Conservation (phyloP, 2,113 vertebrate genomes). For the Dromiciops gliroides region DNA sequence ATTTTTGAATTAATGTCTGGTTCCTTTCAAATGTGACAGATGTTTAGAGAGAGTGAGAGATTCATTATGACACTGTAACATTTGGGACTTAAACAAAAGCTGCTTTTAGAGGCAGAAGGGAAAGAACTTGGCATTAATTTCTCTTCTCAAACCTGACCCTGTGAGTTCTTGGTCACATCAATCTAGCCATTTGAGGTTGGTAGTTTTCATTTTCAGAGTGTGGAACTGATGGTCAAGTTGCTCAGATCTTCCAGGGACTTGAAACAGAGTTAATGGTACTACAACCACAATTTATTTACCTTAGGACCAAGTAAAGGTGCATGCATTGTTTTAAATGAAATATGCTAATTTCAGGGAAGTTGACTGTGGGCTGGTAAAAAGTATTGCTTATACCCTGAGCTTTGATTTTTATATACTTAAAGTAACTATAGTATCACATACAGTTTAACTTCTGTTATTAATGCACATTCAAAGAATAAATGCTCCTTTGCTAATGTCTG, state of each 20-base stretch:
- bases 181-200: conserved; percentile 28
- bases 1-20: conserved; percentile 35
- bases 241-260: neutral
- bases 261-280: conserved; percentile 49
- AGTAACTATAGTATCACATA: neutral
- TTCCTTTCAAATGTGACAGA: conserved; percentile 8
- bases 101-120: conserved; percentile 13
- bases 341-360: conserved; percentile 6
- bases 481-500: conserved; percentile 64
- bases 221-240: conserved; percentile 26
- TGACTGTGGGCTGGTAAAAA: neutral
- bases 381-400: neutral
- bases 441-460: conserved; percentile 12
- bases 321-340: conserved; percentile 18
- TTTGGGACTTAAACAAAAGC: conserved; percentile 29
- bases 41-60: conserved; percentile 19
- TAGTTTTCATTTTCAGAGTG: conserved; percentile 36
- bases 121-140: neutral
- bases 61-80: neutral
- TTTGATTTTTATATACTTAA: conserved; percentile 7
- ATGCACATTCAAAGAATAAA: neutral
- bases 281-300: conserved; percentile 25
- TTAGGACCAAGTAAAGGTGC: neutral
- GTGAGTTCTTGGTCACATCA: neutral
- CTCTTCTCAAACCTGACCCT: conserved; percentile 12